Conservation (phyloP, 2,113 vertebrate genomes). For the Indicator indicator region DNA sequence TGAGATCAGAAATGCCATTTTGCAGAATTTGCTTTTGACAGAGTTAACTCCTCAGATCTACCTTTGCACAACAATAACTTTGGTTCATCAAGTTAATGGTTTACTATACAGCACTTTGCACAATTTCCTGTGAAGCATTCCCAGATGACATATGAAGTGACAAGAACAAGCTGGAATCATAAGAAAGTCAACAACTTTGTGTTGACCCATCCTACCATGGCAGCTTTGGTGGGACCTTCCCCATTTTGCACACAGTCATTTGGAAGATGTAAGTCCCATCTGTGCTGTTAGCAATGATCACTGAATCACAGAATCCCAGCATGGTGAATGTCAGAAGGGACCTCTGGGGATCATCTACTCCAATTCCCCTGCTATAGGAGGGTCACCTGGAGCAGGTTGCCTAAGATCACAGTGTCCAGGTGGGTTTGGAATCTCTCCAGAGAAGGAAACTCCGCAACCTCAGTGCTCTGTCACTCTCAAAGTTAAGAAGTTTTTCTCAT, state of each 20-base stretch:
- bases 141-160: not conserved
- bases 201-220: not conserved
- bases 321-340: too few species aligned
- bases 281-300: accelerated
- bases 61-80: not conserved
- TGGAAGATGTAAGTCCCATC: not conserved
- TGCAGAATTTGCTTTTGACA: not conserved
- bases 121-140: not conserved
- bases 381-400: too few species aligned
- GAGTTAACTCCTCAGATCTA: not conserved
- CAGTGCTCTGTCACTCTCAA: too few species aligned
- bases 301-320: not conserved
- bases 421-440: too few species aligned
- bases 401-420: too few species aligned
- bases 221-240: not conserved
- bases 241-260: not conserved
- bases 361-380: too few species aligned
- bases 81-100: not conserved
- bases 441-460: too few species aligned
- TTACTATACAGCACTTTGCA: not conserved
- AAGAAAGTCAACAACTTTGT: not conserved
- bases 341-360: too few species aligned
- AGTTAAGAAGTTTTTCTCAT: too few species aligned
- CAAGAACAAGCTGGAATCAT: not conserved
- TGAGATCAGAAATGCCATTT: not conserved